Conservation (phyloP, 2,797 vertebrate genomes). For the Pipistrellus nathusii region DNA sequence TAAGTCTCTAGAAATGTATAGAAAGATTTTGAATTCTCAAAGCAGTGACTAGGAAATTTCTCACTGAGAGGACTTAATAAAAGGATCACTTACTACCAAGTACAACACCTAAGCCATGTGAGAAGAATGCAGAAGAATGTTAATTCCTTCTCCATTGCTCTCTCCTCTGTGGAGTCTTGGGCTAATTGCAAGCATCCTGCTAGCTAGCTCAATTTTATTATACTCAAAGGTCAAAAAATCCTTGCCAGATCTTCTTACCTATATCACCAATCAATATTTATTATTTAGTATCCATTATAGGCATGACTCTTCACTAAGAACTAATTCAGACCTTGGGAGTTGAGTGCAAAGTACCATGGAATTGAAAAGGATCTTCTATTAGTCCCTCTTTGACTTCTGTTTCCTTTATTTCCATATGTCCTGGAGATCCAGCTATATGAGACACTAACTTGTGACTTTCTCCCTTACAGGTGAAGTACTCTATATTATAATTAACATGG, state of each 20-base stretch:
- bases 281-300: slow-evolving; percentile 72
- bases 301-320: slow-evolving; percentile 23
- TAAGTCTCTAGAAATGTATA: slow-evolving; percentile 58
- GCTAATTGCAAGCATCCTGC: slow-evolving; percentile 56
- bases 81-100: neutral
- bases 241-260: slow-evolving; percentile 69
- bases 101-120: neutral
- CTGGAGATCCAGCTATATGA: neutral
- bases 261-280: slow-evolving; percentile 77
- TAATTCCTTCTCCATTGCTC: slow-evolving; percentile 29
- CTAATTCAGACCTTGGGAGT: slow-evolving; percentile 45
- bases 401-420: neutral
- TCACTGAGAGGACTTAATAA: slow-evolving; percentile 15
- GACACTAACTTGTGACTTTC: neutral
- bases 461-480: neutral
- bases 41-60: slow-evolving; percentile 26
- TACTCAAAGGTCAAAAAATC: slow-evolving; percentile 64
- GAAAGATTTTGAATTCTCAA: slow-evolving; percentile 26
- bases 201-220: slow-evolving; percentile 53
- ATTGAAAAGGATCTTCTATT: slow-evolving; percentile 5
- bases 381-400: neutral
- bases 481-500: neutral
- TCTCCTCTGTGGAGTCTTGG: neutral
- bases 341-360: neutral
- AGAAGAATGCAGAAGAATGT: neutral